Base-by-base conservation (phyloP, 2,797 vertebrate genomes). In the Anas flavirostris region DNA sequence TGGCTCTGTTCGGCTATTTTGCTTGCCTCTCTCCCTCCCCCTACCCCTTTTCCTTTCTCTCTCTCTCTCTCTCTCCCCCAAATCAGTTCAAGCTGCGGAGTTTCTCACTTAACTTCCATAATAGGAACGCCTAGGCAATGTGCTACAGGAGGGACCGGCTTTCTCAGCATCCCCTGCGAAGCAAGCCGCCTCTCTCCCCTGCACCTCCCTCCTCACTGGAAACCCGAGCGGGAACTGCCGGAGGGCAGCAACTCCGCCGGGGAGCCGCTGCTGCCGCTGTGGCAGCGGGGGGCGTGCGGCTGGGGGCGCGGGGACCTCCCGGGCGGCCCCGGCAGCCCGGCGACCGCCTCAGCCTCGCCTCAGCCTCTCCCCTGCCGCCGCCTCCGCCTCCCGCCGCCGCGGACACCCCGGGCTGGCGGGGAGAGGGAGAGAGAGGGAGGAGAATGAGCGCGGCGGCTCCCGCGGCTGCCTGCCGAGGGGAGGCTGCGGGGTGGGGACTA, bases 21-120 rank as follows among this genome's bases (percentile, higher is more conserved):
- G 91, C 86, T 80, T 89, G 87, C 95, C 97, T 95, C 53, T 90
- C 87, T 92, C 96, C 97, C 96, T 96, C 89, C 79, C 94, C 88
- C 90, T 93, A 55, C 43, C 90, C 68, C 46, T 84, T 90, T 14
- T 94, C 50, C 50, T 52, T 15, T 68, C 59, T 84, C 78, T 29
- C 12, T 94, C 94, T 95, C 95, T 91, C 90, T 69, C 90, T 91
- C 41, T 43, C 41, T 43, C 94, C 83, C 16, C 86, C 56, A 95
- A 90, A 92, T 95, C 95, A 95, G 96, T 97, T 97, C 96, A 97
- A 91, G 91, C 97, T 95, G 96, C 88, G 21, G 96, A 97, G 95
- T 94, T 91, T 90, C 95, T 94, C 96, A 95, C 97, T 97, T 93
- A 97, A 98, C 98, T 98, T 97, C 97, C 98, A 95, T 94, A 86